phyloP scores from a whole-genome alignment of 2,797 vertebrate species.

The Coregonus sp. region DNA sequence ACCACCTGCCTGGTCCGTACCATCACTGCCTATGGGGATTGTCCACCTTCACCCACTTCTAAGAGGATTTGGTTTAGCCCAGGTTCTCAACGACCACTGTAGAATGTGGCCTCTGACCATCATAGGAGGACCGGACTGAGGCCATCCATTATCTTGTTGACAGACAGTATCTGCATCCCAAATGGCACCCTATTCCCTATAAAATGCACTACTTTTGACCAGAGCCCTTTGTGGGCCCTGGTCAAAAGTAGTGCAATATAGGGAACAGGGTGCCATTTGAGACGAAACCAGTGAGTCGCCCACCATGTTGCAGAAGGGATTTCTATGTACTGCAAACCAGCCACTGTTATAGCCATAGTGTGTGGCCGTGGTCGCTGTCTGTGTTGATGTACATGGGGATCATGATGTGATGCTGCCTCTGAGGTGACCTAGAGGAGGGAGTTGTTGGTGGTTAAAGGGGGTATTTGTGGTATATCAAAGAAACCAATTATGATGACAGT shows the following conservation, averaged over 20 bases:
- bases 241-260: too few relatives aligned
- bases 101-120: slow-evolving; percentile 14
- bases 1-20: neutral
- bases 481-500: neutral
- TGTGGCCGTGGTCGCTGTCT: slow-evolving; percentile 17
- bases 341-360: slow-evolving; percentile 27
- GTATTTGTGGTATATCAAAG: neutral
- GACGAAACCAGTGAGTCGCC: too few relatives aligned
- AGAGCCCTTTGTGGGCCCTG: too few relatives aligned
- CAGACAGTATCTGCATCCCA: neutral
- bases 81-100: neutral
- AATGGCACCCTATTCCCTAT: too few relatives aligned
- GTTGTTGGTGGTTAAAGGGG: neutral
- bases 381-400: slow-evolving; percentile 17
- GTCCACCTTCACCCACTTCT: neutral
- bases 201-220: too few relatives aligned
- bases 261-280: too few relatives aligned
- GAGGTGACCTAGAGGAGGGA: neutral
- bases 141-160: slow-evolving; percentile 14
- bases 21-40: neutral
- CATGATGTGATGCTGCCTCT: slow-evolving; percentile 31
- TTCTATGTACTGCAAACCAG: neutral
- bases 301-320: neutral
- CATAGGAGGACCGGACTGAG: neutral
- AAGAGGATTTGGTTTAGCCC: neutral